Conservation (phyloP, 2,888 invertebrate genomes). For the Nezara viridula region DNA sequence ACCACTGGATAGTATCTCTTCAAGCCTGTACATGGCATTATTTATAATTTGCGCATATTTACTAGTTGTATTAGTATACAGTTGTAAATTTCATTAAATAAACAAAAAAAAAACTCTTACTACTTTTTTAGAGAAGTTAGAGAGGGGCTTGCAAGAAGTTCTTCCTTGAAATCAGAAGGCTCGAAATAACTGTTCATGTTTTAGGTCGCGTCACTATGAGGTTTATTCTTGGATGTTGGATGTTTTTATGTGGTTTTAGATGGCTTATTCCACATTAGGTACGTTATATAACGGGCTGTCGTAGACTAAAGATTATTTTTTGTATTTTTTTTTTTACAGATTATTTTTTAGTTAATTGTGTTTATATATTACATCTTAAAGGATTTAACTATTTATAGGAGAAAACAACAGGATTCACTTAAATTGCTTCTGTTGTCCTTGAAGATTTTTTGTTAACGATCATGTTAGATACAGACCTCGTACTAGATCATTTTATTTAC, state of each 20-base stretch:
- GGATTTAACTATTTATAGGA: no score
- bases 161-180: not conserved
- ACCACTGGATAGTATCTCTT: no score
- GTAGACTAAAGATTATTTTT: not conserved
- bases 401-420: not conserved
- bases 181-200: not conserved
- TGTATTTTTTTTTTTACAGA: not conserved
- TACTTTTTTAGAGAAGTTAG: not conserved
- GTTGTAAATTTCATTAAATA: no score
- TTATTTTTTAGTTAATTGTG: not conserved
- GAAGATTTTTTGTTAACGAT: not conserved
- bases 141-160: not conserved
- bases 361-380: not conserved
- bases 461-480: no score
- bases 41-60: no score
- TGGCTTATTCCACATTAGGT: not conserved
- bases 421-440: not conserved
- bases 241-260: not conserved
- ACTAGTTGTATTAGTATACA: no score
- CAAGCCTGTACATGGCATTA: no score
- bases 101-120: no score
- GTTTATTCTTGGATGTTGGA: not conserved
- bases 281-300: not conserved
- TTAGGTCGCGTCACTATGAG: not conserved
- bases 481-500: no score